Base-by-base conservation (phyloP, 2,113 vertebrate genomes). In the Potamarius usumacintae region DNA sequence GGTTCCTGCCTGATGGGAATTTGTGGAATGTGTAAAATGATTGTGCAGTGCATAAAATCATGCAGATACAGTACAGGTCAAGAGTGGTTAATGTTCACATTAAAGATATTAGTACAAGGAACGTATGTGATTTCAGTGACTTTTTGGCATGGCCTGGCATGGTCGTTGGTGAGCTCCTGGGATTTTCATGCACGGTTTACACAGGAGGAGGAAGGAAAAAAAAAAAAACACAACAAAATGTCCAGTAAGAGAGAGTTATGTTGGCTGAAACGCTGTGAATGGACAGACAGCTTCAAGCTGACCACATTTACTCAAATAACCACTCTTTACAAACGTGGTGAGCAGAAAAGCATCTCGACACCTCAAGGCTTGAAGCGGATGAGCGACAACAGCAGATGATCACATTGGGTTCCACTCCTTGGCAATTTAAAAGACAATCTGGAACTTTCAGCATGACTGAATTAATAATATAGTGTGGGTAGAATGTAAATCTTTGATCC, bases 1-100 rank as follows among this genome's bases (percentile, higher is more conserved):
- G 91, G 94, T 94, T 95, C 94, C 89, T 93, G 94, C 94, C 96
- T 98, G 97, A 97, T 96, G 96, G 97, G 96, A 97, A 48, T 94
- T 92, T 92, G 94, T 95, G 94, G 95, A 97, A 96, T 96, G 95
- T 96, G 94, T 96, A 96, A 96, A 97, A 96, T 96, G 93, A 96
- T 96, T 91, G 93, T 94, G 93, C 30, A 97, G 17, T 42, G 14
- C 12, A 30, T 17, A 71, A 71, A 71, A 34, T 67, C n/a, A 34
- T 71, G 17, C 8, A 96, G 96, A 95, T 67, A 27, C 65, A 27
- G n/a, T 67, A 27, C 65, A 27, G n/a, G n/a, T 67, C 65, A 67
- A 67, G 65, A 67, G 25, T 11, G 42, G 42, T 67, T 63, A 18
- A 63, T 5, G n/a, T 67, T 67, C 22, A n/a, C n/a, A 11, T 69